phyloP scores from a whole-genome alignment of 2,888 invertebrate genomes.

The Odontomyia ornata region DNA sequence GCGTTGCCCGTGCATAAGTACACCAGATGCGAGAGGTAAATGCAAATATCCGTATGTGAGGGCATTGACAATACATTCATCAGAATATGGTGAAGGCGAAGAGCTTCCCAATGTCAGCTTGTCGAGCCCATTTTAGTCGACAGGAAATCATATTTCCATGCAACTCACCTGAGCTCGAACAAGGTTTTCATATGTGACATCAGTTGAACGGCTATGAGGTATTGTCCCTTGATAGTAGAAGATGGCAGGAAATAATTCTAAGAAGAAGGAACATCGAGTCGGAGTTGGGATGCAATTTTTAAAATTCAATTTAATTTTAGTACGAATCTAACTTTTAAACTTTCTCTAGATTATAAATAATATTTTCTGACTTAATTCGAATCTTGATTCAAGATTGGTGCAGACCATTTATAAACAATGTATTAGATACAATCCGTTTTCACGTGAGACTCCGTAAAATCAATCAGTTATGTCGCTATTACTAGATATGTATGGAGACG shows the following conservation, averaged over 20 bases:
- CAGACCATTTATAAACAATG: no score
- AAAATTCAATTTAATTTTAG: no score
- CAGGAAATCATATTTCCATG: conserved; percentile 33
- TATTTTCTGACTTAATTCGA: no score
- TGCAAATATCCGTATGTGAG: no score
- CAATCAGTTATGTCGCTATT: neutral
- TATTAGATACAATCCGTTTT: neutral
- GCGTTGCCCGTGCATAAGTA: neutral
- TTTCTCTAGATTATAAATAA: no score
- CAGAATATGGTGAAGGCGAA: neutral
- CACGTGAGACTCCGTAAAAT: neutral
- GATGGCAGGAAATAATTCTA: no score
- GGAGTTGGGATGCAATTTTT: no score
- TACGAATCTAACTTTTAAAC: no score
- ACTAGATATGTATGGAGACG: neutral
- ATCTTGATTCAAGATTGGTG: no score
- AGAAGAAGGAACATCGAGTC: no score
- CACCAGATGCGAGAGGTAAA: neutral
- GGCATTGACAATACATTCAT: neutral
- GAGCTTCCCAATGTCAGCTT: conserved; percentile 30
- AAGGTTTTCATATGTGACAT: neutral
- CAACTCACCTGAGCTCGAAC: neutral
- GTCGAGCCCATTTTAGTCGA: conserved; percentile 14
- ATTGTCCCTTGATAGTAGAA: neutral
- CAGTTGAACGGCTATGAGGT: neutral